A percentile compares a stretch with the other conserved stretches of the same genome.
Conservation (phyloP, 1,140 invertebrate species). For the Dreissena rostriformis region DNA sequence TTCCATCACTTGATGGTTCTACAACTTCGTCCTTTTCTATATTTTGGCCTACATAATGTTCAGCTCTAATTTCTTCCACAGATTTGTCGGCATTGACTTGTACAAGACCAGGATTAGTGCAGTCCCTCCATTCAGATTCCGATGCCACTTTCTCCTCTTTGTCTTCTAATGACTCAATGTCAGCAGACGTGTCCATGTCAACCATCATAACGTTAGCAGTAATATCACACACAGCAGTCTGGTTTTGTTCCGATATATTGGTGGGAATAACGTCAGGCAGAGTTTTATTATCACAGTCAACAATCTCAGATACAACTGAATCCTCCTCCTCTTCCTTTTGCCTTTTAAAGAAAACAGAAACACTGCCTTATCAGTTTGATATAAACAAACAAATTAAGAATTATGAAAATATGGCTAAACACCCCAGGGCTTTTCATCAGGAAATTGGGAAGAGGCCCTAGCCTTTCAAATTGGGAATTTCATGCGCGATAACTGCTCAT, state of each 20-base stretch:
- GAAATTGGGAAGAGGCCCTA: no score
- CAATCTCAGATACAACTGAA: constrained; percentile 41
- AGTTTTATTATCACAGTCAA: constrained; percentile 52
- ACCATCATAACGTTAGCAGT: constrained; percentile 35
- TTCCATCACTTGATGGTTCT: no score
- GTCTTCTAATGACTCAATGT: background rate
- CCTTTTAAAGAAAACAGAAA: constrained; percentile 8
- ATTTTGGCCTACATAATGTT: constrained; percentile 14
- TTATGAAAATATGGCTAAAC: no score
- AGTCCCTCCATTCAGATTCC: no score
- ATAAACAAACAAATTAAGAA: no score
- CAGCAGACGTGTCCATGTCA: constrained; percentile 40
- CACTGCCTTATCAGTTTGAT: no score
- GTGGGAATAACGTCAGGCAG: constrained; percentile 40
- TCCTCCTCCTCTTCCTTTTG: constrained; percentile 3
- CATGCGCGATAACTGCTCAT: no score
- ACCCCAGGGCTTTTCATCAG: no score
- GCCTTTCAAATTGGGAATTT: no score
- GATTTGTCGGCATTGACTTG: constrained; percentile 37
- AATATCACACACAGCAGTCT: constrained; percentile 28
- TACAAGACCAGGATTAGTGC: background rate
- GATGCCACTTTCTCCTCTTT: no score
- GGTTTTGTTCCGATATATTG: constrained; percentile 3
- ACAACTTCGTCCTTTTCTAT: background rate
- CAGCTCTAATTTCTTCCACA: constrained; percentile 56